Base-by-base conservation (phyloP, 2,113 vertebrate genomes). In the Morone chrysops region DNA sequence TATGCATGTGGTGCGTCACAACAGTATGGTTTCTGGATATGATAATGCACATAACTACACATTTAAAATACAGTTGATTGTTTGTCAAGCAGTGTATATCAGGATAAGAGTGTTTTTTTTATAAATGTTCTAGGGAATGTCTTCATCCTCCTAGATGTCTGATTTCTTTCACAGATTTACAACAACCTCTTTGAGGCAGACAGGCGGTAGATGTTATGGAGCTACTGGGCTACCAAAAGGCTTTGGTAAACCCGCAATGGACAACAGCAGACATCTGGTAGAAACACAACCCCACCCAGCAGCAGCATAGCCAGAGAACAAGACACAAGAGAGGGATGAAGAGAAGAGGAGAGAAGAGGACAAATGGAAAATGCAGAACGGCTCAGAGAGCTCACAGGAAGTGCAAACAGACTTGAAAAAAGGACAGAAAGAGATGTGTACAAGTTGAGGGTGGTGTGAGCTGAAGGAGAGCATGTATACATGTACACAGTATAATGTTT, bases 401-500 rank as follows among this genome's bases (percentile, higher is more conserved):
- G 75, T 78, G 75, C 84, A 87, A 72, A 90, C 74, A 90, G 70
- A 85, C 78, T 81, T 54, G 50, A 69, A 66, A 41, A 51, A 31
- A 59, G 38, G 59, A 83, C 36, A 80, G 47, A 51, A 6, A 70
- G 43, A 87, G 69, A 85, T 76, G 86, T 31, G 72, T 68, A 87
- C 73, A 89, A 45, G 81, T 81, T 79, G 87, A 89, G 83, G 87
- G 77, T 70, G 90, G 80, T 78, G 88, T 87, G 87, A 91, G 92
- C 75, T 53, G 80, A 80, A 78, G 90, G 38, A 90, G 85, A 87
- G 82, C 88, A 93, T 67, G 82, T 85, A 87, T 65, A 92, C 84
- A 90, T 88, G 91, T 87, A 91, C 86, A 93, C 92, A 93, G 83
- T 92, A 88, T 86, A 93, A 92, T 90, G 91, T 92, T 92, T 90